phyloP scores from a whole-genome alignment of 2,797 vertebrate species.

The Myotis daubentonii region DNA sequence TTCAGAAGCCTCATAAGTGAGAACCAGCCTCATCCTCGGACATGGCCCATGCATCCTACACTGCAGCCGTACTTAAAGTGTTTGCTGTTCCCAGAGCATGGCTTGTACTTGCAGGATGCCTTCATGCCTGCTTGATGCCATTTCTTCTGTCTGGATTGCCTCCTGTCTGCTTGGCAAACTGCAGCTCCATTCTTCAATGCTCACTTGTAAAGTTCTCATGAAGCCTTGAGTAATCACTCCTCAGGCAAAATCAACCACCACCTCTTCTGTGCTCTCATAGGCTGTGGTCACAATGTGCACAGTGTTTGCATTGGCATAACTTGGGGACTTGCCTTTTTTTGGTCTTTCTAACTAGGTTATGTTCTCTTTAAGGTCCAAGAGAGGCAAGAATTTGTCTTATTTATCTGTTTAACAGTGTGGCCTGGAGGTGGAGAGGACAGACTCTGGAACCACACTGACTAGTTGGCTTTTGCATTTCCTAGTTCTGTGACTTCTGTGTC shows the following conservation, averaged over 20 bases:
- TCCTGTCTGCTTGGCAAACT: not conserved
- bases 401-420: not conserved
- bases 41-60: accelerated
- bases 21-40: not conserved
- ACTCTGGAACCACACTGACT: not conserved
- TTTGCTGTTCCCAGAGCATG: not conserved
- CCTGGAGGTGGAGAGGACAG: not conserved
- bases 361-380: not conserved
- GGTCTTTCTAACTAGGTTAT: not conserved
- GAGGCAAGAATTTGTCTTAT: not conserved
- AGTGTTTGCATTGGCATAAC: not conserved
- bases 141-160: not conserved
- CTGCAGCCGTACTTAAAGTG: accelerated
- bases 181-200: not conserved
- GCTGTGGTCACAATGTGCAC: not conserved
- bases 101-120: not conserved
- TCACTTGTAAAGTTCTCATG: not conserved
- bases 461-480: not conserved
- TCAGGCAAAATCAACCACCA: not conserved
- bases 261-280: not conserved
- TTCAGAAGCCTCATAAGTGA: not conserved
- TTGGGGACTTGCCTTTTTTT: not conserved
- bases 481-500: not conserved
- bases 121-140: not conserved
- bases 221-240: not conserved